phyloP scores from a whole-genome alignment of 1,140 invertebrate genomes.

The Penaeus indicus region DNA sequence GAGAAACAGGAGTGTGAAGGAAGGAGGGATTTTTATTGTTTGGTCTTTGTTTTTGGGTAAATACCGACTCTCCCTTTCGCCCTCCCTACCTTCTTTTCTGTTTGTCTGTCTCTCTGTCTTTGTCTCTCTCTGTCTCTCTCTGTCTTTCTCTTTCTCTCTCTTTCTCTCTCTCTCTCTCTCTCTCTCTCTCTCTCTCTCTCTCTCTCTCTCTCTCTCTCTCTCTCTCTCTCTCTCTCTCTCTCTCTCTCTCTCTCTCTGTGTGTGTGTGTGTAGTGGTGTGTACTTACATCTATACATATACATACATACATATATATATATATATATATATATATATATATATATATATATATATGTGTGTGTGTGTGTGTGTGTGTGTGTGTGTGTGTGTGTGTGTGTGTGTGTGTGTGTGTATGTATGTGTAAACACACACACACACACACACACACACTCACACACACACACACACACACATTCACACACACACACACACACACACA shows the following conservation, averaged over 20 bases:
- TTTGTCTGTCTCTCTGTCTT: neutral
- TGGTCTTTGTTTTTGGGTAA: no score
- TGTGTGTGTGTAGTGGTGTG: neutral
- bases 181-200: neutral
- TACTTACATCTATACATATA: neutral
- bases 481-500: slow-evolving; percentile 24
- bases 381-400: neutral
- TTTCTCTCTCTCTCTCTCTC: slow-evolving; percentile 19
- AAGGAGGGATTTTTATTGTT: no score
- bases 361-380: neutral
- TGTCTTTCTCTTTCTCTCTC: slow-evolving; percentile 1
- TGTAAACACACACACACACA: neutral
- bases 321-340: neutral
- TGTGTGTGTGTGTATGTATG: slow-evolving; percentile 4
- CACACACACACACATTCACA: neutral
- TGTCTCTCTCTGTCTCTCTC: neutral
- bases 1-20: no score
- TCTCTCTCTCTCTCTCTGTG: neutral
- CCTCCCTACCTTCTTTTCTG: neutral
- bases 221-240: neutral
- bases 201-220: neutral
- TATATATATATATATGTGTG: neutral
- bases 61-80: neutral
- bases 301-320: neutral
- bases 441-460: neutral